These are phyloP conservation scores for Threskiornis aethiopicus DNA, from an alignment of 2,797 vertebrate species.

Conservation along the genomic window DNA sequence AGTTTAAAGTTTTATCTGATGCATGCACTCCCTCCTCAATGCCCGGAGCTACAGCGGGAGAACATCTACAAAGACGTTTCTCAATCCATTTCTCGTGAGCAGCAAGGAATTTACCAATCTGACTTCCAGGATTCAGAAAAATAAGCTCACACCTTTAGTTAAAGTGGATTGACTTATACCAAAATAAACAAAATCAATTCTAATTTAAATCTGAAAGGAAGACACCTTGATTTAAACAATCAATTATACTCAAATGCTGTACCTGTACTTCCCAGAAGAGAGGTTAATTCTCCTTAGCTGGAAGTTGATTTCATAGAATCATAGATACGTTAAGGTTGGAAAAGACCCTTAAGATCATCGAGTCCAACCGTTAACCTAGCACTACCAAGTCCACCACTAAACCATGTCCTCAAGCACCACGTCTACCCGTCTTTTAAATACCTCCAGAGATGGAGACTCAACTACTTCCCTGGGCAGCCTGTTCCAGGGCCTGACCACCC, in stretches of 20 bases:
- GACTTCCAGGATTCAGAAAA: not conserved
- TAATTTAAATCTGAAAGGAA: not conserved
- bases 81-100: not conserved
- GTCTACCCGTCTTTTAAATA: no score
- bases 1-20: not conserved
- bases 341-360: no score
- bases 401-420: no score
- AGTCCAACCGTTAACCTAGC: no score
- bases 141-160: not conserved
- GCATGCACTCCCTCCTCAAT: not conserved
- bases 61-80: not conserved
- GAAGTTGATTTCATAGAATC: not conserved
- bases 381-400: no score
- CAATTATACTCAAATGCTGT: not conserved
- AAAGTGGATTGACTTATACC: not conserved
- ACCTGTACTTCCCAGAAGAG: not conserved
- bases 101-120: not conserved
- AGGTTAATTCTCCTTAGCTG: not conserved
- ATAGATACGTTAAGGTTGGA: no score
- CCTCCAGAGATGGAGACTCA: no score
- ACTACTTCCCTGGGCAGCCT: no score
- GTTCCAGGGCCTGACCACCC: no score
- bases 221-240: not conserved
- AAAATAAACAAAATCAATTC: not conserved
- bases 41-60: not conserved